These are phyloP conservation scores for Azorinus chamasolen DNA, from an alignment of 2,888 invertebrate species.

Conservation along the genomic window DNA sequence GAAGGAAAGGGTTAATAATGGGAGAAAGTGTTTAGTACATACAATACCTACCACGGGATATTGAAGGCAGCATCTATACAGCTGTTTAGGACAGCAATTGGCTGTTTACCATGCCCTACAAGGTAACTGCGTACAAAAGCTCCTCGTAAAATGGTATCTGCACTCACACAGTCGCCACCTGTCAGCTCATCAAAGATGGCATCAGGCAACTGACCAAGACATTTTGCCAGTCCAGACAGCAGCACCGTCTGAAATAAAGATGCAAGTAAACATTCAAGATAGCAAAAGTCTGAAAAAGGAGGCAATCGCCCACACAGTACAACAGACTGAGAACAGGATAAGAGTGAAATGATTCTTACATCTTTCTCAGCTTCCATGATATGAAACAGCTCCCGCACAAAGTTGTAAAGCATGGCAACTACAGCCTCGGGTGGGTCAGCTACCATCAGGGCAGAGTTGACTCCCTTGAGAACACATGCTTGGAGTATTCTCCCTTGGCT, in stretches of 20 bases:
- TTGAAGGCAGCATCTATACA: conserved; percentile 80
- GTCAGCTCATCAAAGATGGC: conserved; percentile 79
- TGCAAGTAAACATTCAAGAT: too few relatives aligned
- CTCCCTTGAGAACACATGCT: conserved; percentile 67
- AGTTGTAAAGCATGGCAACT: conserved; percentile 68
- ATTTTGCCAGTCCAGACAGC: conserved; percentile 63
- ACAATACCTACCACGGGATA: conserved; percentile 34
- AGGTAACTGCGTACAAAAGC: conserved; percentile 78
- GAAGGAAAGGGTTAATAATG: too few relatives aligned
- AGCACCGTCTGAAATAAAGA: conserved; percentile 26
- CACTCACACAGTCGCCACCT: conserved; percentile 69
- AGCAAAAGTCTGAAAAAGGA: too few relatives aligned
- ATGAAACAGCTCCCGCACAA: conserved; percentile 66
- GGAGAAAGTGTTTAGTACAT: too few relatives aligned
- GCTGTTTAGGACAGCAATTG: conserved; percentile 80
- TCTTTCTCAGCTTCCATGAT: conserved; percentile 53
- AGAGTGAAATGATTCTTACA: conserved; percentile 45
- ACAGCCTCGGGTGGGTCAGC: conserved; percentile 81
- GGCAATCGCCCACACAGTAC: too few relatives aligned
- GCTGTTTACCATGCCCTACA: conserved; percentile 80
- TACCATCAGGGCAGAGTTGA: conserved; percentile 75
- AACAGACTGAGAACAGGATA: too few relatives aligned
- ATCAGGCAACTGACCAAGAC: conserved; percentile 79
- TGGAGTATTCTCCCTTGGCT: conserved; percentile 35
- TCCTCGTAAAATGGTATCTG: conserved; percentile 65